phyloP scores from a whole-genome alignment of 2,113 vertebrate species.

The Rallus limicola region DNA sequence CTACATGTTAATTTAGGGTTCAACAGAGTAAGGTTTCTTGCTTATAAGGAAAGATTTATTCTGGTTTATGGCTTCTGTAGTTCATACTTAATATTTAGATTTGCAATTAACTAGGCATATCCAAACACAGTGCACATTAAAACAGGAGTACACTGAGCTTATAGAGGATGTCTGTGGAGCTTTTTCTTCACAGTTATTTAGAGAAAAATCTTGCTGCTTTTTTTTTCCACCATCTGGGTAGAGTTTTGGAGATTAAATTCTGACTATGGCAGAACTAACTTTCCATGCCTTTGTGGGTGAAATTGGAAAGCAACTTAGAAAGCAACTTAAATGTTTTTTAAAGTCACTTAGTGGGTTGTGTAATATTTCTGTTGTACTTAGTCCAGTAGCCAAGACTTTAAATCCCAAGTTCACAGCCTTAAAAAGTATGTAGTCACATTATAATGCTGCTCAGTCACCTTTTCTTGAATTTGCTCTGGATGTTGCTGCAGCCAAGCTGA shows the following conservation, averaged over 20 bases:
- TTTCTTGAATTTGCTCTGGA: background rate
- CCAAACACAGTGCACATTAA: conserved; percentile 44
- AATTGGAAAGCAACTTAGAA: conserved; percentile 59
- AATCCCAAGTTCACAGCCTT: conserved; percentile 1
- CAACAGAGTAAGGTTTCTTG: conserved; percentile 35
- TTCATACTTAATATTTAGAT: conserved; percentile 55
- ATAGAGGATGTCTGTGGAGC: conserved; percentile 30
- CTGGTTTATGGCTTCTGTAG: conserved; percentile 40
- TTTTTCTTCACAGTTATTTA: conserved; percentile 54
- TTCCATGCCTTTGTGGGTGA: conserved; percentile 29
- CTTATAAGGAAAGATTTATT: conserved; percentile 45
- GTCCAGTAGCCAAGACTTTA: conserved; percentile 31
- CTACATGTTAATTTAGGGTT: conserved; percentile 35
- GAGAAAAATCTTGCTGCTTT: conserved; percentile 41
- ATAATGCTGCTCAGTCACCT: background rate
- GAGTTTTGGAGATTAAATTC: conserved; percentile 53
- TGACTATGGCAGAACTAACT: conserved; percentile 33
- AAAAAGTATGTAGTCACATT: conserved; percentile 4
- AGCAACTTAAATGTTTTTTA: conserved; percentile 51
- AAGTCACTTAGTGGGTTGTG: conserved; percentile 45
- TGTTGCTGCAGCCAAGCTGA: conserved; percentile 33
- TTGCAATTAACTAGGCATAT: conserved; percentile 48
- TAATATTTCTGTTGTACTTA: conserved; percentile 22
- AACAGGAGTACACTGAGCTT: conserved; percentile 22
- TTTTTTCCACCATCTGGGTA: conserved; percentile 22